Evolutionary conservation across 1,140 invertebrate genomes (phyloP).

Genomic region (Eriocheir sinensis): DNA sequence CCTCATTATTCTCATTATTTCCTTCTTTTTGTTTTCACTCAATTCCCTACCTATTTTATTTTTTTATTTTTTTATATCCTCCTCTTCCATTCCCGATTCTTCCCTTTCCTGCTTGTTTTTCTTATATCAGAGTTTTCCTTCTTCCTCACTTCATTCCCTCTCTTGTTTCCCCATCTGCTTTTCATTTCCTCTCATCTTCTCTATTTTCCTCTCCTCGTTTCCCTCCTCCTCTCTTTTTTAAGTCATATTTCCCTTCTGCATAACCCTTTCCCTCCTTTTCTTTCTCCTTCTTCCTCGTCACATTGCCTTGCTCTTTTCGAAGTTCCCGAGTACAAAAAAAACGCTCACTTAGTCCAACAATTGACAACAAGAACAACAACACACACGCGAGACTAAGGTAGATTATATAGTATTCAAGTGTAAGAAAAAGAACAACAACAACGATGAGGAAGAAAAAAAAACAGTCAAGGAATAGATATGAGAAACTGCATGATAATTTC

Average conservation of each 20-base stretch:
- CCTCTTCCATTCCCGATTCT: not conserved
- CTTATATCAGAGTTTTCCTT: not conserved
- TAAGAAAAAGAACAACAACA: too few species aligned
- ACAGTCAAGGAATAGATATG: too few species aligned
- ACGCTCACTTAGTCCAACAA: too few species aligned
- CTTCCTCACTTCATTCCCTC: not conserved
- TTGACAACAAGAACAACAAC: too few species aligned
- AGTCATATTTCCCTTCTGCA: not conserved
- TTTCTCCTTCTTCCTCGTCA: not conserved
- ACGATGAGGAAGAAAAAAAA: too few species aligned
- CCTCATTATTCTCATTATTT: not conserved
- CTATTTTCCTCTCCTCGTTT: not conserved
- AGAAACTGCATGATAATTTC: too few species aligned
- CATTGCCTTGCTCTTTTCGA: not conserved
- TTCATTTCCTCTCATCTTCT: not conserved
- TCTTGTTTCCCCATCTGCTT: not conserved
- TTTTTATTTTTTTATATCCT: not conserved
- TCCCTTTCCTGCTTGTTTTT: not conserved
- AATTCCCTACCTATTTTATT: not conserved
- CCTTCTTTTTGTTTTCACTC: not conserved
- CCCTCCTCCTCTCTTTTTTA: too few species aligned
- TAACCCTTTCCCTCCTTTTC: too few species aligned
- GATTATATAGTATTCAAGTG: too few species aligned
- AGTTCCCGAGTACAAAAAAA: too few species aligned
- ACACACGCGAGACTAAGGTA: too few species aligned